Percentiles rank a stretch among this genome's conserved stretches.
phyloP scores from a whole-genome alignment of 2,888 invertebrate genomes.

The Sicus ferrugineus region DNA sequence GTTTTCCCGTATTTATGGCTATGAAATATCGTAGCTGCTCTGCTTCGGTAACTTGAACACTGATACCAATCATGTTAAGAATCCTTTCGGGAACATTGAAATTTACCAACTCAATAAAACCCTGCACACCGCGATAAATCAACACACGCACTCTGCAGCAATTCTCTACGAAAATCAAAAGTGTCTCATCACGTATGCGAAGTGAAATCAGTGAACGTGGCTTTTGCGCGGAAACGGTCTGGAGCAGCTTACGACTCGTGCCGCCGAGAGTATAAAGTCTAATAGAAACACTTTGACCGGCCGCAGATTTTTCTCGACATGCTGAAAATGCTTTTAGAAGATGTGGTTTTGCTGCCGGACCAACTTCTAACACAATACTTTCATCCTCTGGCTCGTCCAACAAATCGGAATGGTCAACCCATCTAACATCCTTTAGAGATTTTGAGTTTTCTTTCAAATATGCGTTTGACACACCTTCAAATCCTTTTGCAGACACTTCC shows the following conservation, averaged over 20 bases:
- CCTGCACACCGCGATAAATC: conserved; percentile 60
- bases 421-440: no score
- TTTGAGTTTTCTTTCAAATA: background rate
- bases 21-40: conserved; percentile 16
- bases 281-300: conserved; percentile 51
- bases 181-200: conserved; percentile 65
- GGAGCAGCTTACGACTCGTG: conserved; percentile 64
- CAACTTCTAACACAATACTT: conserved; percentile 38
- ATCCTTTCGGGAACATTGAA: conserved; percentile 43
- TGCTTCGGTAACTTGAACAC: background rate
- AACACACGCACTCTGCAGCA: conserved; percentile 51
- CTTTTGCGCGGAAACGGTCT: conserved; percentile 65
- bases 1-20: background rate
- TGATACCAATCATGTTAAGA: conserved; percentile 45
- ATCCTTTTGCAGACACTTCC: background rate
- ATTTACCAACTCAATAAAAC: conserved; percentile 57
- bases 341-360: conserved; percentile 41
- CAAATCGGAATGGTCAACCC: background rate
- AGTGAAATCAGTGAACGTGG: conserved; percentile 65
- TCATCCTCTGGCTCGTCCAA: conserved; percentile 38
- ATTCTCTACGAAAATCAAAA: conserved; percentile 66
- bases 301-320: conserved; percentile 23
- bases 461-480: background rate
- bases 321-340: conserved; percentile 60
- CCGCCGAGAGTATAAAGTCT: conserved; percentile 64